A percentile compares a stretch with the other conserved stretches of the same genome.
Conservation (phyloP, 2,113 vertebrate species). For the Sebastes schlegelii region DNA sequence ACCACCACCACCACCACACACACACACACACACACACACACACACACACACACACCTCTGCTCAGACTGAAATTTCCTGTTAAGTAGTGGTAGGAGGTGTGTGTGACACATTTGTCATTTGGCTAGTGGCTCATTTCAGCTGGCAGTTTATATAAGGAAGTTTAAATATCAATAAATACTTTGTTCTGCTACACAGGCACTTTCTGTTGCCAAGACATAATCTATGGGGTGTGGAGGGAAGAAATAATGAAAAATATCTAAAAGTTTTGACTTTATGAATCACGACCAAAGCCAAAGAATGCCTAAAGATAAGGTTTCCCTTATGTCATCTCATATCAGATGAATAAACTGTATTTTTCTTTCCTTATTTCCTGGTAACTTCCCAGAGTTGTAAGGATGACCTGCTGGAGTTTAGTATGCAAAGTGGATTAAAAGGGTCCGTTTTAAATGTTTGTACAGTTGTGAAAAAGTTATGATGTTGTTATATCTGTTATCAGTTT, state of each 20-base stretch:
- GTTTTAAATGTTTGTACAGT: not conserved
- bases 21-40: conserved; percentile 51
- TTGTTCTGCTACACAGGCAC: conserved; percentile 64
- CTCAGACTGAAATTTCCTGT: conserved; percentile 78
- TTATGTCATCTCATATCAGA: not conserved
- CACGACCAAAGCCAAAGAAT: conserved; percentile 8
- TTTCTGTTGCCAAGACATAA: conserved; percentile 51
- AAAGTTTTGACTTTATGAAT: not conserved
- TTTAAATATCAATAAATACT: conserved; percentile 76
- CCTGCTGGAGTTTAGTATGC: not conserved
- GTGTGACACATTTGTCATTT: conserved; percentile 75
- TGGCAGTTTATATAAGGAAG: conserved; percentile 73
- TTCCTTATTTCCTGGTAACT: not conserved
- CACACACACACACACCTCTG: conserved; percentile 64
- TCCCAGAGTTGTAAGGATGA: not conserved
- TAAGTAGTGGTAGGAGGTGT: conserved; percentile 73
- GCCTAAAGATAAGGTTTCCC: not conserved
- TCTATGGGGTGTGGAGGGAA: conserved; percentile 32
- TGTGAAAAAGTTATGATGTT: not conserved
- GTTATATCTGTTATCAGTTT: not conserved
- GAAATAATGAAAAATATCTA: conserved; percentile 34
- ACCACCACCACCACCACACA: conserved; percentile 26
- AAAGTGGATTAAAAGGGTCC: not conserved
- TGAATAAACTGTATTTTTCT: not conserved
- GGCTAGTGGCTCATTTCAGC: conserved; percentile 67